Evolutionary conservation across 2,113 vertebrate genomes (phyloP).

Genomic region (Acanthisitta chloris): DNA sequence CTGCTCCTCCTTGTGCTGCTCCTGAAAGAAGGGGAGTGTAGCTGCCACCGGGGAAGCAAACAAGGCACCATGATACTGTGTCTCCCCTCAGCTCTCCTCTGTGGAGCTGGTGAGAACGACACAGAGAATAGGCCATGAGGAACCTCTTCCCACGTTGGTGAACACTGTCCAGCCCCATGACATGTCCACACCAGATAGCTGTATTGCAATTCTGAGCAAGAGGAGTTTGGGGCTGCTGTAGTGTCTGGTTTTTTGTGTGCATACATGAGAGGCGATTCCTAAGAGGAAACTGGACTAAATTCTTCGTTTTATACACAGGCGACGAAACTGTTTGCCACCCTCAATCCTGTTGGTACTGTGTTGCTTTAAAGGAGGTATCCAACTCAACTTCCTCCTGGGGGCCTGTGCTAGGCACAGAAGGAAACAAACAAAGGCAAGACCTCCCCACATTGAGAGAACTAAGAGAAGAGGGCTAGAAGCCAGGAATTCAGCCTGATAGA

Average conservation of each 20-base stretch:
- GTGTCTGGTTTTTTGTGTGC: background rate
- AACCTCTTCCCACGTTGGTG: background rate
- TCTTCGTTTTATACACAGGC: background rate
- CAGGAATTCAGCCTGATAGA: background rate
- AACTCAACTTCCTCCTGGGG: background rate
- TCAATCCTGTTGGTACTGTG: background rate
- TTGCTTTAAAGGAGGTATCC: background rate
- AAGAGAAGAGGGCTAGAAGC: background rate
- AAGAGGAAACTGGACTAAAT: background rate
- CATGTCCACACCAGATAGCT: background rate
- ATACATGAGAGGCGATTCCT: background rate
- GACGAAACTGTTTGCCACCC: background rate
- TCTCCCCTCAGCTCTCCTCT: too few relatives aligned
- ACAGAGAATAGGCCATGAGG: background rate
- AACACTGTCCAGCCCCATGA: background rate
- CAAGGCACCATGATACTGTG: rapidly evolving
- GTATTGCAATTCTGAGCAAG: background rate
- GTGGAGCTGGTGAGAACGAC: background rate
- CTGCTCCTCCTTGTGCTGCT: background rate
- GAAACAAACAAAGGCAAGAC: background rate
- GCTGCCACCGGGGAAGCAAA: background rate
- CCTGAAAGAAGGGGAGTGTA: background rate
- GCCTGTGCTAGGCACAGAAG: background rate
- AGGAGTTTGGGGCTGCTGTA: background rate
- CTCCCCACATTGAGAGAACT: background rate